Evolutionary conservation across 2,888 invertebrate genomes (phyloP).

Genomic region (Byasa hedistus): DNA sequence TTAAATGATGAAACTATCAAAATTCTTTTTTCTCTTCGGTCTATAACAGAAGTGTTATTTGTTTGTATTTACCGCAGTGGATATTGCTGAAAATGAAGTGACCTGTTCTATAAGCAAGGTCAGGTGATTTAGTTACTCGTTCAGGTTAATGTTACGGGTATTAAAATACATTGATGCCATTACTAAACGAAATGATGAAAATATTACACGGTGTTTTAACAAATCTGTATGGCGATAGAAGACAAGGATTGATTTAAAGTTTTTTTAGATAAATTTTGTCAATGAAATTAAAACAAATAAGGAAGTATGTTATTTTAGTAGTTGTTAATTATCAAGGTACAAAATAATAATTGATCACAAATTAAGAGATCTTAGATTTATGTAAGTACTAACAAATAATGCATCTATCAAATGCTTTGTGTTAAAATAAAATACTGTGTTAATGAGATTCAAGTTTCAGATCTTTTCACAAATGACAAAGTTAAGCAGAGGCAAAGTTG

Average conservation of each 20-base stretch:
- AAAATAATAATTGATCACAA: neutral
- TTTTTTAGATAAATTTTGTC: neutral
- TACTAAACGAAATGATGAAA: neutral
- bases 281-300: neutral
- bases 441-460: neutral
- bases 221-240: neutral
- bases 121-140: conserved; percentile 10
- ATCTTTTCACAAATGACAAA: too few relatives aligned
- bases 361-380: neutral
- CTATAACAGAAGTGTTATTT: conserved; percentile 14
- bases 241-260: neutral
- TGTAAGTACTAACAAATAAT: too few relatives aligned
- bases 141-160: neutral
- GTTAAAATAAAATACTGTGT: too few relatives aligned
- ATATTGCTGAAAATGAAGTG: conserved; percentile 14
- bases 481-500: too few relatives aligned
- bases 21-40: neutral
- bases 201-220: neutral
- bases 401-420: too few relatives aligned
- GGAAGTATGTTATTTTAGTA: neutral
- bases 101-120: conserved; percentile 18
- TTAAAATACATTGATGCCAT: neutral
- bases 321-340: neutral
- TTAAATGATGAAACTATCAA: neutral
- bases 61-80: conserved; percentile 15